Conservation (phyloP, 2,113 vertebrate species). For the Numenius arquata region DNA sequence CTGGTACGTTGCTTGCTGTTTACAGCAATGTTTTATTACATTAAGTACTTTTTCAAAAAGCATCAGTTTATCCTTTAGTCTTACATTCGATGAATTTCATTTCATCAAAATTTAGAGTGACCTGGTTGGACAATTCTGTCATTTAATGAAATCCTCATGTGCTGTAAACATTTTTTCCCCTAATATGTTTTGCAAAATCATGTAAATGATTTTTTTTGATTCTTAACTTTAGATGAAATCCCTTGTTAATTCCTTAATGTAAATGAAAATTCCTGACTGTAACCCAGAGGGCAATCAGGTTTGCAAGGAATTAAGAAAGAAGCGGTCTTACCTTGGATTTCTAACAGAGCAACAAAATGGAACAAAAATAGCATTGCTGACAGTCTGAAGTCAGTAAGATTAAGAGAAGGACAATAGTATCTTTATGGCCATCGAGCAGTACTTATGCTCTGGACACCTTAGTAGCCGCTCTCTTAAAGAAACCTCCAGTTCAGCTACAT, state of each 20-base stretch:
- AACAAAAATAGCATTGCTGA: constrained; percentile 44
- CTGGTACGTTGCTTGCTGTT: not conserved
- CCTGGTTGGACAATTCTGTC: not conserved
- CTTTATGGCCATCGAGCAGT: not conserved
- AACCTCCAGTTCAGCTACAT: not conserved
- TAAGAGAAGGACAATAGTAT: not conserved
- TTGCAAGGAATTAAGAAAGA: not conserved
- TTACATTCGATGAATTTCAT: fast-evolving
- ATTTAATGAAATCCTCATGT: not conserved
- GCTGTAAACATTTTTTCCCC: not conserved
- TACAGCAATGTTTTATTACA: not conserved
- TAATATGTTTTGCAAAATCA: not conserved
- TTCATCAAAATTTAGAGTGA: not conserved
- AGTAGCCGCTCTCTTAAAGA: constrained; percentile 10
- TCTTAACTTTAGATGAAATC: not conserved
- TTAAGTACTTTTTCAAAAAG: not conserved
- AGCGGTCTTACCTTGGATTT: constrained; percentile 41
- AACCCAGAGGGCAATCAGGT: not conserved
- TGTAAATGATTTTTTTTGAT: not conserved
- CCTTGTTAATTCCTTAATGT: not conserved
- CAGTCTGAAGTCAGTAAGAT: not conserved
- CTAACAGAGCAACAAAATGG: constrained; percentile 9
- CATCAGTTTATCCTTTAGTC: not conserved
- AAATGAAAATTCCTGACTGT: not conserved
- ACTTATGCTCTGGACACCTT: not conserved